Evolutionary conservation across 2,113 vertebrate species (phyloP), one percentile per base, ranked within the genome.

Genomic region (Lepisosteus osseus): DNA sequence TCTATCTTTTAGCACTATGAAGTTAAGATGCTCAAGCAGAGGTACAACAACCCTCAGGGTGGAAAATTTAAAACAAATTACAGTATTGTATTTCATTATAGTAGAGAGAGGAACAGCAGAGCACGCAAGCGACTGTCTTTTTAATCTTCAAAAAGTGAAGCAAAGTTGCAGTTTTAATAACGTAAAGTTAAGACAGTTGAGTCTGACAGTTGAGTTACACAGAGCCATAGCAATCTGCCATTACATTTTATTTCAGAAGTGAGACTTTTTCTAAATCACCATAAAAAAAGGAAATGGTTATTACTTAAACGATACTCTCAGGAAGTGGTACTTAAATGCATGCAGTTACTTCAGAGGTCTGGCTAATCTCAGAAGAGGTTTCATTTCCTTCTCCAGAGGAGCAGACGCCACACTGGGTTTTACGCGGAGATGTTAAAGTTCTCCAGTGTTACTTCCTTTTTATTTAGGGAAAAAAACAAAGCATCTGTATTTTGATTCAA

Each of bases 311-410:
- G n/a, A 29, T 65, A 65, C 62, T 29, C 29, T 65, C 17, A 65
- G 62, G 62, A 65, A 40, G 29, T 3, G 7, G 62, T 29, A 2
- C 62, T 65, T 65, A 43, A 40, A 65, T 65, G 62, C 3, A 40
- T 65, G 62, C 41, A 65, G 3, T 65, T 65, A 65, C 17, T 65
- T 15, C 5, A 65, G 62, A 59, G 62, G 62, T 65, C 62, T 65
- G 62, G 29, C 41, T 65, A 65, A n/a, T 41, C 8, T 65, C 62
- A 65, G 62, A 8, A 43, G 62, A 43, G 62, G 8, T 41, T 65
- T 65, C 62, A 65, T 65, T 65, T 65, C 62, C 62, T 65, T 6
- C 29, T 7, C 29, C 41, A 11, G 41, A 29, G 41, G 62, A 65
- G 8, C 29, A 6, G 12, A n/a, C n/a, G 57, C 57, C 57, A 59